phyloP scores from a whole-genome alignment of 2,888 invertebrate genomes.

The Lasioglossum malachurum region DNA sequence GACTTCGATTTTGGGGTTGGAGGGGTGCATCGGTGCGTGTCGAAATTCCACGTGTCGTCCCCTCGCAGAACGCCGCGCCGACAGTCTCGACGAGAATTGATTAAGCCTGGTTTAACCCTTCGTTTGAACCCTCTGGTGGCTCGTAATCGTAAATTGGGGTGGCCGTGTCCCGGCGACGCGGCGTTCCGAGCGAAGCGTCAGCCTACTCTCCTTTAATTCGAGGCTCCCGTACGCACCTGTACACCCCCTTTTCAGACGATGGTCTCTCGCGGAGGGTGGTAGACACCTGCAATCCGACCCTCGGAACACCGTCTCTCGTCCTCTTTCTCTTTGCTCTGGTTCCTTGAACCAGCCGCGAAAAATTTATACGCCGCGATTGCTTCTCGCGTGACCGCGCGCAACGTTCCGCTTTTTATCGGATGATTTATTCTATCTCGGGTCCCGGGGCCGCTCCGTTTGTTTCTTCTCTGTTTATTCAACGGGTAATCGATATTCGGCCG shows the following conservation, averaged over 20 bases:
- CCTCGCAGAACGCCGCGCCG: constrained; percentile 7
- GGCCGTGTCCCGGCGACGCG: constrained; percentile 53
- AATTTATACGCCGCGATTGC: constrained; percentile 25
- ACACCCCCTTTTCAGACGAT: constrained; percentile 22
- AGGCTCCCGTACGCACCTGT: constrained; percentile 33
- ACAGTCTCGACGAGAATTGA: constrained; percentile 70
- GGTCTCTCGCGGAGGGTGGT: constrained; percentile 8
- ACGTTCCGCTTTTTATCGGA: constrained; percentile 41
- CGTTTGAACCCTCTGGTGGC: constrained; percentile 66
- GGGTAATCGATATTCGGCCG: constrained; percentile 52
- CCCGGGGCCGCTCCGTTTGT: neutral
- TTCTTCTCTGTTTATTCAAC: constrained; percentile 36
- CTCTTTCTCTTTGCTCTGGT: neutral
- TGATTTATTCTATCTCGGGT: constrained; percentile 34
- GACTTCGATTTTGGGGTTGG: neutral
- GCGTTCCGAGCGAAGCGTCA: constrained; percentile 46
- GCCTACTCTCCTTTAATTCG: constrained; percentile 46
- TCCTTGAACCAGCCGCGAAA: constrained; percentile 6
- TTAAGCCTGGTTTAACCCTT: constrained; percentile 75
- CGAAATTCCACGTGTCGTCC: constrained; percentile 24
- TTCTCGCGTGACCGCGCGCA: constrained; percentile 42
- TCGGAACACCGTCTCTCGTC: neutral
- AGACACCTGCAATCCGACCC: constrained; percentile 18
- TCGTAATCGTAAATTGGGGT: constrained; percentile 76
- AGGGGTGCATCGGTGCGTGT: neutral